Base-by-base conservation (phyloP, 2,797 vertebrate genomes). In the Enteromius anoplus region DNA sequence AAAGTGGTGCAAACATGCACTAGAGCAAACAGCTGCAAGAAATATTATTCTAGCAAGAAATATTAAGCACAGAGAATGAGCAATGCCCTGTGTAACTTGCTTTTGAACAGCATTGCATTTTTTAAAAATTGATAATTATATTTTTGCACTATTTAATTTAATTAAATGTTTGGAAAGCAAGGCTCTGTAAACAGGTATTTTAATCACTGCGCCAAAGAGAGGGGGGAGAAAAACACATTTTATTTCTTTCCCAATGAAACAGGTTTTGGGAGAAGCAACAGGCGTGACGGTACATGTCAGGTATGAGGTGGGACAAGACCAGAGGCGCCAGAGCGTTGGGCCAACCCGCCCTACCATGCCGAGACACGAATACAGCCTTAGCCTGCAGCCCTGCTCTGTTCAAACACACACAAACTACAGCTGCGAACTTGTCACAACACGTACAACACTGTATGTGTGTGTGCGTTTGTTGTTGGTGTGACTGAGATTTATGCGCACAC, bases 241-340 rank as follows among this genome's bases (percentile, higher is more conserved):
- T 86, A 92, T 90, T 91, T 90, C 84, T 83, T 90, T 92, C 92
- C 93, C 91, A 95, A 95, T 94, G 95, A 94, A 96, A 95, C 93
- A 90, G 94, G 94, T 85, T 95, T 93, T 82, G 85, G 91, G 94
- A 92, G 92, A 95, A 91, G 93, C 91, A 92, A 53, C 53, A 92
- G 96, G 96, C 98, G 93, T 96, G 98, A 98, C 95, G 90, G 93
- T 96, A 97, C 98, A 94, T 97, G 98, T 94, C 94, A 96, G 95
- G 96, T 96, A 97, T 98, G 97, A 96, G 92, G 86, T 92, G 93
- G 96, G 96, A 97, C 98, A 99, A 97, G 98, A 99, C 97, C 96
- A 96, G 97, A 99, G 98, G 98, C 97, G 98, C 98, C 97, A 95
- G 92, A 92, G 90, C 87, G 89, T 93, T 93, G 96, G 96, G 95